phyloP scores from a whole-genome alignment of 2,797 vertebrate genomes.

The Lagocephalus sceleratus region DNA sequence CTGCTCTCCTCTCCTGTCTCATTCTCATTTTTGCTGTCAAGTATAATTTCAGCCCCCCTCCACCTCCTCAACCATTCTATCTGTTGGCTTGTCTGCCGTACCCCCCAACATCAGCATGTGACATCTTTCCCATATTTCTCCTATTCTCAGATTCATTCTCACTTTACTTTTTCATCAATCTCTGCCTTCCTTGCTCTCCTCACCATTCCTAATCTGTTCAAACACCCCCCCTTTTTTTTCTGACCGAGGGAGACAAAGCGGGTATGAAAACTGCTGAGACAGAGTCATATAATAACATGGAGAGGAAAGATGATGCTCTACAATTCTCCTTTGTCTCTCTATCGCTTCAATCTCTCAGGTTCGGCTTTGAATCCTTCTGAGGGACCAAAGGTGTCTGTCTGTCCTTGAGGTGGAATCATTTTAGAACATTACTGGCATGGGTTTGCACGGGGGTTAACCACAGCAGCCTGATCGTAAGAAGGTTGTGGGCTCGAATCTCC shows the following conservation, averaged over 20 bases:
- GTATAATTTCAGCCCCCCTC: not conserved
- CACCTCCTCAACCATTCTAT: no score
- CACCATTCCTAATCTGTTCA: not conserved
- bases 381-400: no score
- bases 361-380: not conserved
- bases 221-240: slow-evolving; percentile 2
- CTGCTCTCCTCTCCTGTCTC: slow-evolving; percentile 15
- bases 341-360: not conserved
- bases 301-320: slow-evolving; percentile 17
- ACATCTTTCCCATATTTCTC: slow-evolving; percentile 14
- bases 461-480: no score
- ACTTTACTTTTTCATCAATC: slow-evolving; percentile 10
- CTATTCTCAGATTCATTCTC: slow-evolving; percentile 4
- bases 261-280: slow-evolving; percentile 23
- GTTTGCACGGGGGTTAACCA: no score
- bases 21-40: slow-evolving; percentile 18
- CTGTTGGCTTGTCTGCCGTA: not conserved
- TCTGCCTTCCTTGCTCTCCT: slow-evolving; percentile 13
- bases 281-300: slow-evolving; percentile 13
- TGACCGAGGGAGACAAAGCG: slow-evolving; percentile 7
- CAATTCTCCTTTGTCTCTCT: not conserved
- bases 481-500: no score
- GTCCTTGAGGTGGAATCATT: no score
- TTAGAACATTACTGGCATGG: no score
- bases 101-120: not conserved